phyloP scores from a whole-genome alignment of 2,888 invertebrate species.

The Acrobasis consociella region DNA sequence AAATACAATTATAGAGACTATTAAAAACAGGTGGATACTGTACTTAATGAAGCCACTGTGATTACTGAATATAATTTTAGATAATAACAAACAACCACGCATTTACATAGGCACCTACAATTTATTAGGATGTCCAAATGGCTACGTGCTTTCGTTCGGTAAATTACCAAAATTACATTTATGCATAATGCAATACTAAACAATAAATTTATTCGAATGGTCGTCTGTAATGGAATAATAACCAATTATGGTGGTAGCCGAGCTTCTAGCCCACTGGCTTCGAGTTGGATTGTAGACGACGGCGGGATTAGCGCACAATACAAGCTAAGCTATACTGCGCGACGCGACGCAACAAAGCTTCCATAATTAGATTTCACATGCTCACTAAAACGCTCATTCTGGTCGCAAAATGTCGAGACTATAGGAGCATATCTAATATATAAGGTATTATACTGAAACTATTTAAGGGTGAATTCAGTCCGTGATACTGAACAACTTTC shows the following conservation, averaged over 20 bases:
- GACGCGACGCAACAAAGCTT: not conserved
- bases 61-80: no score
- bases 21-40: no score
- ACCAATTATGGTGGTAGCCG: slow-evolving; percentile 13
- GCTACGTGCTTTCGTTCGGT: no score
- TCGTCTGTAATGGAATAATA: slow-evolving; percentile 20
- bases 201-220: slow-evolving; percentile 14
- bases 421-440: not conserved
- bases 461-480: no score
- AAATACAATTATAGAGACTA: no score
- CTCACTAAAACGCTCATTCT: not conserved
- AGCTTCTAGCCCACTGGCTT: slow-evolving; percentile 21
- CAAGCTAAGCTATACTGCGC: not conserved
- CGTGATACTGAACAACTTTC: no score
- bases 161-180: not conserved
- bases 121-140: no score
- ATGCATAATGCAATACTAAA: slow-evolving; percentile 10
- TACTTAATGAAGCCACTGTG: no score
- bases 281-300: slow-evolving; percentile 10
- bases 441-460: no score
- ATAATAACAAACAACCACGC: no score
- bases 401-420: not conserved
- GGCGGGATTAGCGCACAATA: not conserved
- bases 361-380: slow-evolving; percentile 3
- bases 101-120: no score